Evolutionary conservation across 2,113 vertebrate species (phyloP).

Genomic region (Cyanistes caeruleus): DNA sequence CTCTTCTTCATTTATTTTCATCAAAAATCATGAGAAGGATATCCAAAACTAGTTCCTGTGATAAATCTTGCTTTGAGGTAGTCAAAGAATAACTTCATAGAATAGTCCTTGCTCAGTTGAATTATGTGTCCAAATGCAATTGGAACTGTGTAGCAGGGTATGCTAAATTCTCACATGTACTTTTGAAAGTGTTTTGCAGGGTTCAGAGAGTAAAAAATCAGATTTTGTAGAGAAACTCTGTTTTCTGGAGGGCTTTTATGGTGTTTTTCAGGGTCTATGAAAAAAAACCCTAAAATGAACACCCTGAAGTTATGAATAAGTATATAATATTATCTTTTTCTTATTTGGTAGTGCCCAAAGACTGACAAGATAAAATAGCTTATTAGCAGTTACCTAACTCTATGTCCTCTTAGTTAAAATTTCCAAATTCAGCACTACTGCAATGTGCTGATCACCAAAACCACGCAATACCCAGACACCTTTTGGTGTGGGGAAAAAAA

Average conservation of each 20-base stretch:
- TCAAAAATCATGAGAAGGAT: neutral
- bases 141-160: neutral
- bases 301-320: neutral
- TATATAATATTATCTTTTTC: neutral
- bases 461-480: neutral
- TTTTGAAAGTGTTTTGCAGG: neutral
- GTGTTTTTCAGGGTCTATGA: neutral
- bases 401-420: neutral
- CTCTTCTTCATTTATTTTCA: neutral
- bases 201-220: neutral
- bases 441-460: neutral
- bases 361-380: neutral
- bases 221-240: neutral
- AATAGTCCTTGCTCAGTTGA: neutral
- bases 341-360: neutral
- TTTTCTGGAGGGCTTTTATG: neutral
- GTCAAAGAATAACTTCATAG: neutral
- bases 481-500: neutral
- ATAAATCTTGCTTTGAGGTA: neutral
- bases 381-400: neutral
- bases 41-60: neutral
- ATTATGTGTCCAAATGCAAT: neutral
- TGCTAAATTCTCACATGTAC: neutral
- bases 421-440: neutral
- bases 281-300: neutral